Conservation (phyloP, 2,113 vertebrate species). For the Penelope pileata region DNA sequence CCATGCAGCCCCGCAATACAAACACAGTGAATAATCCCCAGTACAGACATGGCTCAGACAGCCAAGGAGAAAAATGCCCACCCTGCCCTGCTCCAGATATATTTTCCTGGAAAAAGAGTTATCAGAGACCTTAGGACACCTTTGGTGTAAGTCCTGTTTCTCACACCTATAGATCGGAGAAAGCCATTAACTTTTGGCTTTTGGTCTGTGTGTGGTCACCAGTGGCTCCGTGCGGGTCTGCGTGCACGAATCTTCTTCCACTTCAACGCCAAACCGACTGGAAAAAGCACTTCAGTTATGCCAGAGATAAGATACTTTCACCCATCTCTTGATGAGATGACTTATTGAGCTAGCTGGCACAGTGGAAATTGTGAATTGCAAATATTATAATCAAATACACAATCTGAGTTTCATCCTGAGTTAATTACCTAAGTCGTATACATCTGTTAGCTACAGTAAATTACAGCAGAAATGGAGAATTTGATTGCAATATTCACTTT, state of each 20-base stretch:
- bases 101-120: background rate
- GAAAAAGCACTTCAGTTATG: background rate
- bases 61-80: background rate
- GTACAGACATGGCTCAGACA: background rate
- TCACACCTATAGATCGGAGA: background rate
- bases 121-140: background rate
- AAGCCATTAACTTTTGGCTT: background rate
- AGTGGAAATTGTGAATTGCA: background rate
- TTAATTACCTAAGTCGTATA: background rate
- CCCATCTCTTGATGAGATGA: background rate
- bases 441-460: background rate
- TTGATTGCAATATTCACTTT: slow-evolving; percentile 26
- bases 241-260: background rate
- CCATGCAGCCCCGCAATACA: background rate
- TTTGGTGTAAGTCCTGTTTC: background rate
- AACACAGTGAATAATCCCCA: rapidly evolving
- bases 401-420: background rate
- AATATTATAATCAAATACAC: background rate
- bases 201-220: too few species aligned
- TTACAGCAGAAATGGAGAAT: slow-evolving; percentile 5
- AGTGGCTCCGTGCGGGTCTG: too few species aligned
- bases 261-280: background rate
- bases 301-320: background rate
- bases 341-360: background rate
- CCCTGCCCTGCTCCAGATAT: background rate